Evolutionary conservation across 2,888 invertebrate genomes (phyloP).

Genomic region (Siphlonurus alternatus): DNA sequence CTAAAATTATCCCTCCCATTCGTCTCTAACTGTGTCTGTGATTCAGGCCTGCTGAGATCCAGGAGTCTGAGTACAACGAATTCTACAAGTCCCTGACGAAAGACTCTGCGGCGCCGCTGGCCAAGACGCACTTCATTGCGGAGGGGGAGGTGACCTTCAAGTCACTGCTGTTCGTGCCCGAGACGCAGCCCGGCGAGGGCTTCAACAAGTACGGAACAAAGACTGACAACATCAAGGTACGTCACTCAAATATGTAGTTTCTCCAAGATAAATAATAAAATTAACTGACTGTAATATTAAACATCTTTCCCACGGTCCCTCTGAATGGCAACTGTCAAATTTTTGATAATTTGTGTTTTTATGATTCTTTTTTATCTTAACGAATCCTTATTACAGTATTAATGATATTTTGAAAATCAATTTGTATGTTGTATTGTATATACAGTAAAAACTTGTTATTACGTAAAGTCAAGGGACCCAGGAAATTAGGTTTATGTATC

Average conservation of each 20-base stretch:
- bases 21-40: too few species aligned
- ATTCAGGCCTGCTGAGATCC: slow-evolving; percentile 52
- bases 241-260: slow-evolving; percentile 2
- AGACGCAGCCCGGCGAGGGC: slow-evolving; percentile 75
- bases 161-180: slow-evolving; percentile 85
- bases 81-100: slow-evolving; percentile 94
- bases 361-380: too few species aligned
- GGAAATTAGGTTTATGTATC: too few species aligned
- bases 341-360: too few species aligned
- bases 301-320: neutral
- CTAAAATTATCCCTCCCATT: too few species aligned
- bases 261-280: neutral
- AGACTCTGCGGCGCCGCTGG: slow-evolving; percentile 65
- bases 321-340: neutral
- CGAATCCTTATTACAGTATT: too few species aligned
- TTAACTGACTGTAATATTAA: neutral
- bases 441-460: too few species aligned
- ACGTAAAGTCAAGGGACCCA: too few species aligned
- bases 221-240: slow-evolving; percentile 76
- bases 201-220: slow-evolving; percentile 94
- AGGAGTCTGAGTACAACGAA: slow-evolving; percentile 76
- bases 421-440: too few species aligned
- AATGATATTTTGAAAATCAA: too few species aligned
- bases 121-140: slow-evolving; percentile 88
- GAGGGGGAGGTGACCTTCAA: slow-evolving; percentile 99